phyloP scores from a whole-genome alignment of 2,797 vertebrate species.

The Triplophysa yarkandensis region DNA sequence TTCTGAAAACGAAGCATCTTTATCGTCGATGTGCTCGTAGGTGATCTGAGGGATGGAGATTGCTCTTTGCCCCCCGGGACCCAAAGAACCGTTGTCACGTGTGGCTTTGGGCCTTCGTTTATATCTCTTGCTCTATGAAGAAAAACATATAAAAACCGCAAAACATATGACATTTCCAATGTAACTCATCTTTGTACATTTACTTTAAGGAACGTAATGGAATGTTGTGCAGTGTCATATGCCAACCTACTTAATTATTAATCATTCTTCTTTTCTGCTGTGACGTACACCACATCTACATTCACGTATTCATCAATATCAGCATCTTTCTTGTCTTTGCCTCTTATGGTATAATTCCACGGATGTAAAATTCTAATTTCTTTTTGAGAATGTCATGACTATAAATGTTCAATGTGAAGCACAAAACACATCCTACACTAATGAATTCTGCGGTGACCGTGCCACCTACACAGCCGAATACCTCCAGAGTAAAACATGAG shows the following conservation, averaged over 20 bases:
- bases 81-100: constrained; percentile 75
- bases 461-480: constrained; percentile 18
- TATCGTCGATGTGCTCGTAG: constrained; percentile 78
- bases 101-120: constrained; percentile 78
- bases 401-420: constrained; percentile 20
- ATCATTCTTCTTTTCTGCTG: not conserved
- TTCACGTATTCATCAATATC: not conserved
- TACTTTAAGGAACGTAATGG: no score
- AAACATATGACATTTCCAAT: no score
- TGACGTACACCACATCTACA: constrained; percentile 33
- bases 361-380: constrained; percentile 45
- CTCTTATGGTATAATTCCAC: not conserved
- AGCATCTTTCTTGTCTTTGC: not conserved
- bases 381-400: constrained; percentile 38
- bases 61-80: constrained; percentile 69
- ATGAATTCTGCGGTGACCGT: constrained; percentile 24
- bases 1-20: constrained; percentile 72
- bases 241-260: not conserved
- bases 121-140: constrained; percentile 76
- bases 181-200: no score
- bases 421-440: not conserved
- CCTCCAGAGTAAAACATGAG: not conserved
- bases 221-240: not conserved
- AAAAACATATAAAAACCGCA: no score
- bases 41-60: constrained; percentile 85